A percentile compares a stretch with the other conserved stretches of the same genome.
Evolutionary conservation across 2,888 invertebrate genomes (phyloP).

Genomic region (Syritta pipiens): DNA sequence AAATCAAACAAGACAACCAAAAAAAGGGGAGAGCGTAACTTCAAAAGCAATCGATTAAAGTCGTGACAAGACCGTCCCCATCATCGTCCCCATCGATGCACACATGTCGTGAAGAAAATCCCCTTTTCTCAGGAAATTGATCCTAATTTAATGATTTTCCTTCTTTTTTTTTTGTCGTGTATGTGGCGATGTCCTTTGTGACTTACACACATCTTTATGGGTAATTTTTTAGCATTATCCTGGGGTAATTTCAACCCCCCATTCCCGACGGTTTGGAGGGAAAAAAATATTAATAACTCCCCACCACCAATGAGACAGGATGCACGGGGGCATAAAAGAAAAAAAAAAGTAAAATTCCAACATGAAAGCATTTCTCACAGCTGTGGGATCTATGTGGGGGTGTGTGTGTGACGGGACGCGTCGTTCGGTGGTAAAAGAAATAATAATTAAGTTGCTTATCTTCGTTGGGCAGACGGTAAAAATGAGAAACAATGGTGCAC

Average conservation of each 20-base stretch:
- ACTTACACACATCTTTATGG: slow-evolving; percentile 16
- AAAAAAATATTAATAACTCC: slow-evolving; percentile 18
- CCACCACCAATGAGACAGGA: neutral
- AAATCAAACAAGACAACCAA: neutral
- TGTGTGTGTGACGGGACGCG: neutral
- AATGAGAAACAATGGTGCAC: slow-evolving; percentile 17
- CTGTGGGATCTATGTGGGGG: no score
- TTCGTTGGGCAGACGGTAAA: slow-evolving; percentile 5
- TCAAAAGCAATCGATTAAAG: slow-evolving; percentile 52
- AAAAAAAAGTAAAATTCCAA: slow-evolving; percentile 2
- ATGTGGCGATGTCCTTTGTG: neutral
- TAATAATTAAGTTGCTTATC: slow-evolving; percentile 67
- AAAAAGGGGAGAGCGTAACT: neutral
- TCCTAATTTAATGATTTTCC: slow-evolving; percentile 33
- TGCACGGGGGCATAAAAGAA: no score
- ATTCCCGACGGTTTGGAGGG: neutral
- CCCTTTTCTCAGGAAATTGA: slow-evolving; percentile 19
- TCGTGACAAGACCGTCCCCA: neutral
- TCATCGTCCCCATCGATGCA: no score
- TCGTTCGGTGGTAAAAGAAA: slow-evolving; percentile 49
- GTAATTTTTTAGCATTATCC: slow-evolving; percentile 50
- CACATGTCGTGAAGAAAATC: neutral
- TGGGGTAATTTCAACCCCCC: neutral
- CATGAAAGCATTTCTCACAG: no score
- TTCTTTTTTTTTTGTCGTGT: neutral